Percentiles rank a stretch among this genome's conserved stretches.
phyloP scores from a whole-genome alignment of 2,797 vertebrate genomes.

The Hypotaenidia okinawae region DNA sequence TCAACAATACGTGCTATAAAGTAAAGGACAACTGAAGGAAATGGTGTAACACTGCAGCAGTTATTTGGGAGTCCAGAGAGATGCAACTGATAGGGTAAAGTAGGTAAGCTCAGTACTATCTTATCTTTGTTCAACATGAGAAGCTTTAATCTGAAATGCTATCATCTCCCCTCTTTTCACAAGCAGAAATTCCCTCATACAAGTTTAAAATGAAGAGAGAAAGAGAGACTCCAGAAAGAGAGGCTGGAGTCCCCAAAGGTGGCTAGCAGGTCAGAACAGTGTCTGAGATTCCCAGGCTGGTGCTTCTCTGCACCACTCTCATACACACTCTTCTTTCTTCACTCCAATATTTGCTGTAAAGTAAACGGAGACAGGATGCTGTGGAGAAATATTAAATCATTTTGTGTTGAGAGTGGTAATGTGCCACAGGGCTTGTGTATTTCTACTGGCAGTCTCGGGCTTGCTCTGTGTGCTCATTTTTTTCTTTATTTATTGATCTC shows the following conservation, averaged over 20 bases:
- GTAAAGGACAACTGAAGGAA: background rate
- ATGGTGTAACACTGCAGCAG: background rate
- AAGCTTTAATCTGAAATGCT: slow-evolving; percentile 23
- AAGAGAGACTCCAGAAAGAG: background rate
- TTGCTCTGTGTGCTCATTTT: slow-evolving; percentile 24
- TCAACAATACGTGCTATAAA: background rate
- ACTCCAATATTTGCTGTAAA: background rate
- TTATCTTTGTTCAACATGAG: slow-evolving; percentile 32
- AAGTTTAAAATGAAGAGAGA: background rate
- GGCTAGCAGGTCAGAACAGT: background rate
- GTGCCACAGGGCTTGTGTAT: slow-evolving; percentile 12
- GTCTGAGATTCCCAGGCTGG: background rate
- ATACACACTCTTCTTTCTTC: background rate
- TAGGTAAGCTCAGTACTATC: background rate
- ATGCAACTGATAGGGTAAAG: background rate
- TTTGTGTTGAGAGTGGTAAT: background rate
- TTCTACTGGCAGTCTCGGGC: slow-evolving; percentile 6
- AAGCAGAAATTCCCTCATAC: background rate
- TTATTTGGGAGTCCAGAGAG: background rate
- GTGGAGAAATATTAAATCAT: slow-evolving; percentile 53
- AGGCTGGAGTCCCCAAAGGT: background rate
- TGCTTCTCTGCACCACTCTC: background rate
- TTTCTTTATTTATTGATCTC: slow-evolving; percentile 56
- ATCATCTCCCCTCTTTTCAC: background rate
- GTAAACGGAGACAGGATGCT: background rate